These are phyloP conservation scores for Conus canariensis DNA, from an alignment of 2,888 invertebrate species.

Conservation along the genomic window DNA sequence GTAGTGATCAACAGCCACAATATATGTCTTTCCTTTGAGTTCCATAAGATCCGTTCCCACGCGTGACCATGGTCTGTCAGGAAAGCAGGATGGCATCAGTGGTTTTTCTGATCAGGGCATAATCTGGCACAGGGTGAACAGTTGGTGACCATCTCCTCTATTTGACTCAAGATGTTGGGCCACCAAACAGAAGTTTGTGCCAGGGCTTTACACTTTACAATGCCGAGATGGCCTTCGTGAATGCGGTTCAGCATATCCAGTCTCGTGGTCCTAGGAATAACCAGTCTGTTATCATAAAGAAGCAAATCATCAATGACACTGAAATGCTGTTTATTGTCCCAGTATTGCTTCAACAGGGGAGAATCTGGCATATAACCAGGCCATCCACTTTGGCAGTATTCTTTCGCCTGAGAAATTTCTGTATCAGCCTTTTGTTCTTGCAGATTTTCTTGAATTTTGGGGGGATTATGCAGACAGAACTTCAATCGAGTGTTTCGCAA, in stretches of 20 bases:
- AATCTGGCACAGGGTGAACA: neutral
- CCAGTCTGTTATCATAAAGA: constrained; percentile 16
- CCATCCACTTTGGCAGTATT: neutral
- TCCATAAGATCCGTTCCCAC: constrained; percentile 14
- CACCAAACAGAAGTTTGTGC: neutral
- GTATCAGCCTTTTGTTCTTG: neutral
- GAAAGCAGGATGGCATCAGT: neutral
- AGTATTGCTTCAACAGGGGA: neutral
- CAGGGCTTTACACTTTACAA: neutral
- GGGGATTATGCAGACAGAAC: neutral
- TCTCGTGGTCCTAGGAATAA: neutral
- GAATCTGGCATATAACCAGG: neutral
- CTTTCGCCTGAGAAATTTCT: neutral
- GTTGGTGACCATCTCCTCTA: neutral
- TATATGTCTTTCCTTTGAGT: neutral
- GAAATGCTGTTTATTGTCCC: neutral
- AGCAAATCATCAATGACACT: constrained; percentile 5
- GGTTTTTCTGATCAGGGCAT: constrained; percentile 2
- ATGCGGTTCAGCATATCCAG: neutral
- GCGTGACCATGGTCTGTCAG: constrained; percentile 16
- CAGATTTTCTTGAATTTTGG: neutral
- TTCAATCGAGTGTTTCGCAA: neutral
- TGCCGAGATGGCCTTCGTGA: neutral
- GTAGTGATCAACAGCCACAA: neutral
- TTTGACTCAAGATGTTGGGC: neutral